Evolutionary conservation across 2,113 vertebrate species (phyloP).

Genomic region (Sinocyclocheilus rhinocerous): DNA sequence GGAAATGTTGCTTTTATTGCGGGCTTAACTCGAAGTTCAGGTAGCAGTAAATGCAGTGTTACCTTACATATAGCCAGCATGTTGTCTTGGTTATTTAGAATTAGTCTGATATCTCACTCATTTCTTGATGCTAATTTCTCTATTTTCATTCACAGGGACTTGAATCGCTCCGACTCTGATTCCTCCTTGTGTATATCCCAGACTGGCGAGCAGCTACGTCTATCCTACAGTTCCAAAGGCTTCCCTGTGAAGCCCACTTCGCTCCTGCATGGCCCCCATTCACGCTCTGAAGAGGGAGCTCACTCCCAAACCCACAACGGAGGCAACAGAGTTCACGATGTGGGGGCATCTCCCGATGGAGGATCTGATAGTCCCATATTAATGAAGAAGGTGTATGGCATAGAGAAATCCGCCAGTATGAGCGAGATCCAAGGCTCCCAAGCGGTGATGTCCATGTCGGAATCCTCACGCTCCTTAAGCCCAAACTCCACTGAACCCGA

Average conservation of each 20-base stretch:
- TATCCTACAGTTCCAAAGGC: slow-evolving; percentile 75
- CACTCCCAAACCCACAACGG: slow-evolving; percentile 78
- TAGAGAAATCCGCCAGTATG: slow-evolving; percentile 84
- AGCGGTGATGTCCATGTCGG: slow-evolving; percentile 74
- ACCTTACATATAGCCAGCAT: neutral
- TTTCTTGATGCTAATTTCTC: neutral
- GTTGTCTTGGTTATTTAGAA: neutral
- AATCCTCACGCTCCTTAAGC: slow-evolving; percentile 91
- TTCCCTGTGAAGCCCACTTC: slow-evolving; percentile 81
- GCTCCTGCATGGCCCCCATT: slow-evolving; percentile 69
- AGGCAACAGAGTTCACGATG: slow-evolving; percentile 77
- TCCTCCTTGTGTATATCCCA: slow-evolving; percentile 91
- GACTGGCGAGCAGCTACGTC: slow-evolving; percentile 81
- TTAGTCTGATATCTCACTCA: neutral
- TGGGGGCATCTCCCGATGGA: slow-evolving; percentile 66
- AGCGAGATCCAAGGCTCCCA: slow-evolving; percentile 80
- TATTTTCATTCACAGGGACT: slow-evolving; percentile 76
- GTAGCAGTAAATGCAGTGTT: neutral
- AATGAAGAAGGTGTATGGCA: slow-evolving; percentile 81
- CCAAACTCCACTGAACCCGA: slow-evolving; percentile 94
- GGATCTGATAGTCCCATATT: slow-evolving; percentile 82
- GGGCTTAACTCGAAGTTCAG: neutral
- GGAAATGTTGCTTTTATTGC: neutral
- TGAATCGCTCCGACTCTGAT: slow-evolving; percentile 93
- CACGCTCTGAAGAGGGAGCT: slow-evolving; percentile 75